Evolutionary conservation across 2,113 vertebrate genomes (phyloP).

Genomic region (Colistium nudipinnis): DNA sequence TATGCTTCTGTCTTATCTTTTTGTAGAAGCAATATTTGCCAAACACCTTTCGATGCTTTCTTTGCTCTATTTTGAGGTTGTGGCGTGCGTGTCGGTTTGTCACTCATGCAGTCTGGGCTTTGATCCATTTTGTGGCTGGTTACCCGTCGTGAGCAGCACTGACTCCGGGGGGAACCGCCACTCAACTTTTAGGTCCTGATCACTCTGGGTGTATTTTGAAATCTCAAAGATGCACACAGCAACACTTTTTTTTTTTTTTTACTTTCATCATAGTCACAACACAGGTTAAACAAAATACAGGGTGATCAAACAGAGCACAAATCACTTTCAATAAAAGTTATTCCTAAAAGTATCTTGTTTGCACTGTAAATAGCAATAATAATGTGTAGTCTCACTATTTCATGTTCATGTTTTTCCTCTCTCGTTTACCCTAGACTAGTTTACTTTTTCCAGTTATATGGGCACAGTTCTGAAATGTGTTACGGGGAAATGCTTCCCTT

Average conservation of each 20-base stretch:
- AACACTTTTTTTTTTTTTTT: neutral
- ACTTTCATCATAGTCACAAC: neutral
- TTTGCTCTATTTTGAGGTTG: neutral
- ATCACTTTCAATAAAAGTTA: neutral
- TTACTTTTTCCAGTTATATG: too few species aligned
- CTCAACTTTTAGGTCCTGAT: neutral
- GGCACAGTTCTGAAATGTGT: too few species aligned
- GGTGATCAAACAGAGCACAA: neutral
- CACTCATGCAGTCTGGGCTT: neutral
- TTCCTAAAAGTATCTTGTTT: too few species aligned
- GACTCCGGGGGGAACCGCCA: neutral
- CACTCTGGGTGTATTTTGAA: constrained; percentile 6
- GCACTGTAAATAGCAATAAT: too few species aligned
- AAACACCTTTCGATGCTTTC: neutral
- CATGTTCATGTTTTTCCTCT: too few species aligned
- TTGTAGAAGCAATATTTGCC: neutral
- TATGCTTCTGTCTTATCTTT: neutral
- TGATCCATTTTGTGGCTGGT: constrained; percentile 11
- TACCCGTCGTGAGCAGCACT: neutral
- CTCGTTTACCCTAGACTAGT: too few species aligned
- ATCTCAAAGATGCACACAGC: neutral
- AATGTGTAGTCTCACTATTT: too few species aligned
- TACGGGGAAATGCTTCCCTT: too few species aligned
- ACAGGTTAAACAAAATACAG: neutral
- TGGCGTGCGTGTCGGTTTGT: neutral